Evolutionary conservation across 2,797 vertebrate genomes (phyloP), one percentile per base, ranked within the genome.

Genomic region (Oryzias sinensis): DNA sequence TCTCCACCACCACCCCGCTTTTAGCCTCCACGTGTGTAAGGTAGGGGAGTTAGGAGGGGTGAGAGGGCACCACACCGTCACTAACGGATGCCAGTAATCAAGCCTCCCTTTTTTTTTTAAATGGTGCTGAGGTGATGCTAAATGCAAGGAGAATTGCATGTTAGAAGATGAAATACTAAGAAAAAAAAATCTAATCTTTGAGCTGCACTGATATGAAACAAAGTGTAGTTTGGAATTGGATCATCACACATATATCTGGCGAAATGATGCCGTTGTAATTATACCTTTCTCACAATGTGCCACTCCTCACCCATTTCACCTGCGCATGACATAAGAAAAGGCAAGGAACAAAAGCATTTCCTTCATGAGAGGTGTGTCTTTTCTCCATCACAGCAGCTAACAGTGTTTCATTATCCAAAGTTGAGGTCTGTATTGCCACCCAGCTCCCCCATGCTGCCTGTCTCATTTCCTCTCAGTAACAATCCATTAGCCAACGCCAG

Each of bases 391-490:
- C 37, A 44, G 70, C 79, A 72, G 74, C 75, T 84, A 76, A 73
- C 71, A 78, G 72, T 65, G 77, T 80, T 87, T 87, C 81, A 87
- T 90, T 83, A 86, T 87, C 84, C 70, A 77, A 77, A 80, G 72
- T 71, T 59, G 53, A 81, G 77, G 68, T 83, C 74, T 81, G 72
- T 80, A 77, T 68, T 85, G 72, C 79, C 79, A 82, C 79, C 75
- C 62, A 41, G 63, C 81, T 70, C 82, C 75, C 77, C 68, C 73
- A 74, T 77, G 76, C 85, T 74, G 83, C 79, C 84, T 76, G 81
- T 87, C 84, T 90, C 80, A 82, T 87, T 86, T 89, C 87, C 82
- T 79, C 77, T 77, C 72, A 60, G 87, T 87, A 85, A 86, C 86
- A 83, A 87, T 84, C 88, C 85, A 91, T 91, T 91, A 90, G 83